phyloP scores from a whole-genome alignment of 2,797 vertebrate species.

The Leucoraja ocellata region DNA sequence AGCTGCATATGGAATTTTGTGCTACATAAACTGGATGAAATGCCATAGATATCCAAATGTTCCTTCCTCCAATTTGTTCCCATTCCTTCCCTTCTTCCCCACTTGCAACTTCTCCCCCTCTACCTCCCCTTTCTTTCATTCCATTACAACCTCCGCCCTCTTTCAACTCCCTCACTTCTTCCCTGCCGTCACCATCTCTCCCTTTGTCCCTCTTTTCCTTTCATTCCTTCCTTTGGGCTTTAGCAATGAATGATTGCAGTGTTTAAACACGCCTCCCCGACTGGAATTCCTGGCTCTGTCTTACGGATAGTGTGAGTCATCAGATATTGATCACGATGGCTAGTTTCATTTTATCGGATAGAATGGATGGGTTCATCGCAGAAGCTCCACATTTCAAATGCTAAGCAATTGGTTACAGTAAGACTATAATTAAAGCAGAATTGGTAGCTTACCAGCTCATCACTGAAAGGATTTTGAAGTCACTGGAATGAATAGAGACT shows the following conservation, averaged over 20 bases:
- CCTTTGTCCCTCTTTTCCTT: not conserved
- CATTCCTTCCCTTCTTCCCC: too few relatives aligned
- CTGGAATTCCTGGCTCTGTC: not conserved
- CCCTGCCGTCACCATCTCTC: not conserved
- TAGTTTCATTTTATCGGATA: not conserved
- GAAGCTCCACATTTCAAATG: not conserved
- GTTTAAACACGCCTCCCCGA: not conserved
- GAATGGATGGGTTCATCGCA: not conserved
- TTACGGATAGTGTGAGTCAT: not conserved
- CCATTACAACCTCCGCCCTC: not conserved
- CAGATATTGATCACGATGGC: slow-evolving; percentile 8
- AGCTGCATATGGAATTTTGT: not conserved
- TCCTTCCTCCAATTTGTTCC: not conserved
- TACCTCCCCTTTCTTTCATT: not conserved
- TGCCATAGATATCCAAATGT: not conserved
- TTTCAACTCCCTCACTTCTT: not conserved
- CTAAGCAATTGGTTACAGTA: not conserved
- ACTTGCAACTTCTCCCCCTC: not conserved
- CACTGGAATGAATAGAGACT: slow-evolving; percentile 18
- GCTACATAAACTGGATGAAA: not conserved
- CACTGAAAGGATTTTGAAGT: slow-evolving; percentile 16
- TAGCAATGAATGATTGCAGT: not conserved
- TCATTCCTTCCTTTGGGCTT: not conserved
- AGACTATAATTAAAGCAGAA: slow-evolving; percentile 9
- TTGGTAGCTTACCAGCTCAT: slow-evolving; percentile 12